phyloP scores from a whole-genome alignment of 2,888 invertebrate genomes.

The Chironomus riparius region DNA sequence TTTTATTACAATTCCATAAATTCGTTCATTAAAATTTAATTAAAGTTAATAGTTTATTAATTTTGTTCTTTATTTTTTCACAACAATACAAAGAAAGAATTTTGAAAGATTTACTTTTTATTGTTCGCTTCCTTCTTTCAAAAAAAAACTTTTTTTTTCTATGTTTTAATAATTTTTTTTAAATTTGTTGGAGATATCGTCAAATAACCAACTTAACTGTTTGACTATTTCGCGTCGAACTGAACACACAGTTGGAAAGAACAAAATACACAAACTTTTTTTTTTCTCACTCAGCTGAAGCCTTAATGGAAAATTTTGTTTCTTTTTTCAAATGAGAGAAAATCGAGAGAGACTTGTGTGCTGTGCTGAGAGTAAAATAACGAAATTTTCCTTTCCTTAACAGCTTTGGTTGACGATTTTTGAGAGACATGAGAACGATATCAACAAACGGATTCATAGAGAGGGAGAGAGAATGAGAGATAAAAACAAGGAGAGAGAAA shows the following conservation, averaged over 20 bases:
- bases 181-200: background rate
- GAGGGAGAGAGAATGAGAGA: background rate
- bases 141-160: background rate
- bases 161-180: background rate
- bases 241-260: background rate
- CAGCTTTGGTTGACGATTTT: no score
- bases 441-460: background rate
- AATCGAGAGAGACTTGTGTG: background rate
- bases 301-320: background rate
- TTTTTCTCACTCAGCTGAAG: background rate
- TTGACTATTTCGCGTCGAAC: conserved; percentile 2
- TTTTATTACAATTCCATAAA: no score
- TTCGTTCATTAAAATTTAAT: background rate
- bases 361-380: background rate
- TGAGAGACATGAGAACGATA: background rate
- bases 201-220: conserved; percentile 10
- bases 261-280: background rate
- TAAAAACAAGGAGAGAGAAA: background rate
- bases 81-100: background rate
- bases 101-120: background rate
- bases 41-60: background rate
- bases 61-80: background rate
- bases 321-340: background rate
- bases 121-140: background rate
- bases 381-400: background rate